Evolutionary conservation across 2,113 vertebrate genomes (phyloP), one percentile per base, ranked within the genome.

Genomic region (Chaenogobius annularis): DNA sequence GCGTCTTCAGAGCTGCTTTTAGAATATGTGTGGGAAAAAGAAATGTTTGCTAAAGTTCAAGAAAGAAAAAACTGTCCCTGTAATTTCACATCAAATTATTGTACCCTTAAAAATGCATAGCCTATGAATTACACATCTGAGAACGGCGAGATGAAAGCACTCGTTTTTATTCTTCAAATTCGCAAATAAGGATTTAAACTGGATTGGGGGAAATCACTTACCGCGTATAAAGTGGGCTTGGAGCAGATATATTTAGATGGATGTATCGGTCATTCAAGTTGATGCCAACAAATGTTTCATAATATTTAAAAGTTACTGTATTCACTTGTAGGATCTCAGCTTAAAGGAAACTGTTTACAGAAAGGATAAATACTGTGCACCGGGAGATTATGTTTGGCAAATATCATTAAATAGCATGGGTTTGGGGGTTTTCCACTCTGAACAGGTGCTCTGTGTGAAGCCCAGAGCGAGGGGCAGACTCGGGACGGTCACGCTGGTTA

Each of bases 381-480:
- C 54, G 40, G 50, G 69, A 37, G 65, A 62, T 5, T 70, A 66
- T 74, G 67, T 75, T 66, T 72, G 58, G 83, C 70, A 64, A 65
- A 61, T 20, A 58, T 66, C 70, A 79, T 54, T 72, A 64, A 75
- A 73, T 75, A 66, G 64, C 64, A 15, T 46, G 40, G 37, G 22
- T 73, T 70, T 31, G 1, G 61, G 69, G 13, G 59, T 82, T 68
- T 82, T 66, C 58, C 68, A 37, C 64, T 82, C 54, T 72, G 66
- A 78, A 85, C 86, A 89, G 87, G 83, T 88, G 85, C 77, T 85
- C 66, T 19, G 77, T 72, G 67, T 73, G 66, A 72, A 76, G 75
- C 55, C 76, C 71, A 19, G 23, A 79, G 78, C 77, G 69, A 72
- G 68, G 70, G 66, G 54, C 63, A 68, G 75, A 79, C 78, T 83